Evolutionary conservation across 2,888 invertebrate genomes (phyloP).

Genomic region (Vesta saturnalis): DNA sequence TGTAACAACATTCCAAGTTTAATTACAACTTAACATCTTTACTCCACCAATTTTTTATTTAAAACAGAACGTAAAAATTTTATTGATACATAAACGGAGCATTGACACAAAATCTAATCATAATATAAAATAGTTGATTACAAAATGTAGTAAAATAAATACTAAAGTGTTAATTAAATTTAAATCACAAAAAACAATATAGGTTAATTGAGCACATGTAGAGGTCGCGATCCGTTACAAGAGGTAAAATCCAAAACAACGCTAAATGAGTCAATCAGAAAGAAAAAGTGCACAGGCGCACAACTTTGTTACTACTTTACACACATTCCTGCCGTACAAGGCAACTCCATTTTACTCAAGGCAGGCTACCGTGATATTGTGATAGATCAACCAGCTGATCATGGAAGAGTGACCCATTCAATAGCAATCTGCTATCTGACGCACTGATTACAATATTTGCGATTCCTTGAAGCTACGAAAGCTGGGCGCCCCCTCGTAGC

Average conservation of each 20-base stretch:
- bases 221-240: slow-evolving; percentile 1
- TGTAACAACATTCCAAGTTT: too few relatives aligned
- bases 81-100: too few relatives aligned
- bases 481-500: slow-evolving; percentile 49
- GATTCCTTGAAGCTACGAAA: slow-evolving; percentile 51
- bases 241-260: slow-evolving; percentile 18
- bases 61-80: too few relatives aligned
- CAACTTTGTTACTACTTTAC: slow-evolving; percentile 34
- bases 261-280: slow-evolving; percentile 29
- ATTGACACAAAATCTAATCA: too few relatives aligned
- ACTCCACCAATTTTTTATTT: too few relatives aligned
- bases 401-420: slow-evolving; percentile 48
- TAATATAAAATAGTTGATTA: too few relatives aligned
- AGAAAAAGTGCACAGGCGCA: slow-evolving; percentile 34
- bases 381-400: slow-evolving; percentile 50
- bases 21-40: too few relatives aligned
- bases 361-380: slow-evolving; percentile 42
- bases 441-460: slow-evolving; percentile 55
- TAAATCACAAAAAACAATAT: too few relatives aligned
- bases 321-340: slow-evolving; percentile 38
- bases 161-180: too few relatives aligned
- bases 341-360: slow-evolving; percentile 45
- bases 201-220: neutral
- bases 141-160: too few relatives aligned
- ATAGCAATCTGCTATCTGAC: slow-evolving; percentile 49